phyloP scores from a whole-genome alignment of 2,113 vertebrate genomes.

The Monarcha castaneiventris region DNA sequence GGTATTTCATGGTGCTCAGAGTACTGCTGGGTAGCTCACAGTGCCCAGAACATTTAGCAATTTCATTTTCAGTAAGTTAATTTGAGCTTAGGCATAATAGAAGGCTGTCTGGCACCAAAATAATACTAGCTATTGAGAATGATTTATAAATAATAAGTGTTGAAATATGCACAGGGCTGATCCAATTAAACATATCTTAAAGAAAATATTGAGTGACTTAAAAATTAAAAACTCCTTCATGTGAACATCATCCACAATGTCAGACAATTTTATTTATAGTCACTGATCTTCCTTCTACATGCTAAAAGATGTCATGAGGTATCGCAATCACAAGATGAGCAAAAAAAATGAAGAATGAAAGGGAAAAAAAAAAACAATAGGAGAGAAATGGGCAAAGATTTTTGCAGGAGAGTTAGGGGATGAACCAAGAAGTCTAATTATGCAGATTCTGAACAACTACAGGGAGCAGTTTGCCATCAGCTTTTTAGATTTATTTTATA shows the following conservation, averaged over 20 bases:
- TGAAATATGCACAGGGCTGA: background rate
- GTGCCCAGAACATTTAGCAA: background rate
- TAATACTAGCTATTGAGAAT: background rate
- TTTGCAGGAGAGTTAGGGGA: background rate
- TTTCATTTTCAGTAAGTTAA: conserved; percentile 5
- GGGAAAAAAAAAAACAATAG: background rate
- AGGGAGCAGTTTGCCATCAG: background rate
- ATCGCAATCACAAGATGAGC: background rate
- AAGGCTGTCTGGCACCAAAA: background rate
- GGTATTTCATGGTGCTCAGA: background rate
- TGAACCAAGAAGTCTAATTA: background rate
- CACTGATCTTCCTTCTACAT: background rate
- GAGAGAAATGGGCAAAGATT: background rate
- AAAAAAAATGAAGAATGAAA: background rate
- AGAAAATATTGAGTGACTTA: background rate
- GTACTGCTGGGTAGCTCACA: background rate
- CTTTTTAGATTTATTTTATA: background rate
- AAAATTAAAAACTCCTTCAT: background rate
- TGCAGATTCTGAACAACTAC: background rate
- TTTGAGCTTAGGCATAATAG: background rate
- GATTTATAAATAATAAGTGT: background rate
- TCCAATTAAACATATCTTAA: background rate
- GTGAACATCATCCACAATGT: background rate
- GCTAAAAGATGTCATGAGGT: background rate
- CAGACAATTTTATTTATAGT: background rate